Base-by-base conservation (phyloP, 2,113 vertebrate genomes). In the Hippoglossus stenolepis region DNA sequence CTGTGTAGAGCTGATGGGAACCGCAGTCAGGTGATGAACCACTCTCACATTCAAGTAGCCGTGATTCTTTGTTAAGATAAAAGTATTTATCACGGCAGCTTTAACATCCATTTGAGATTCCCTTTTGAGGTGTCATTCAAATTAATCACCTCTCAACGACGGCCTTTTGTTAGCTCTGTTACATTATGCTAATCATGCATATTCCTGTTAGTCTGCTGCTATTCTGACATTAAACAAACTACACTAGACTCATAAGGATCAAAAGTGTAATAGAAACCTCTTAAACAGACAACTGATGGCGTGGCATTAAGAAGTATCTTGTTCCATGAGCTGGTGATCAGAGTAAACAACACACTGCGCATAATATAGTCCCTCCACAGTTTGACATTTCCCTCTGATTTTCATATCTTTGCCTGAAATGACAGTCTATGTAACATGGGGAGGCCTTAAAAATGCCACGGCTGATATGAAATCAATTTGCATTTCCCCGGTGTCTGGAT, bases 401-500 rank as follows among this genome's bases (percentile, higher is more conserved):
- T 93, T 94, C 93, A 93, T 94, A 92, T 93, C 92, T 87, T 65
- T 85, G 86, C 80, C 86, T 88, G 85, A 93, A 94, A 93, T 92
- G 94, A 93, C 93, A 94, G 92, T 88, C 87, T 73, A 80, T 89
- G 91, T 93, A 93, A 93, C 86, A 89, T 87, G 92, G 87, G 80
- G 87, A 89, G 89, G 87, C 89, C 90, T 90, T 93, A 94, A 94
- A 95, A 94, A 94, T 94, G 94, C 92, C 94, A 95, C 81, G 87
- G 93, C 92, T 92, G 92, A 94, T 94, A 93, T 93, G 85, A 93
- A 94, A 95, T 95, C 94, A 94, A 94, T 95, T 95, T 95, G 94
- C 94, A 95, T 94, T 94, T 95, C 93, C 93, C 90, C 59, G 59
- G 91, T 89, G 93, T 84, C 87, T 65, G 90, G 92, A 91, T 93